Conservation (phyloP, 2,797 vertebrate genomes). For the Malacoraja senta region DNA sequence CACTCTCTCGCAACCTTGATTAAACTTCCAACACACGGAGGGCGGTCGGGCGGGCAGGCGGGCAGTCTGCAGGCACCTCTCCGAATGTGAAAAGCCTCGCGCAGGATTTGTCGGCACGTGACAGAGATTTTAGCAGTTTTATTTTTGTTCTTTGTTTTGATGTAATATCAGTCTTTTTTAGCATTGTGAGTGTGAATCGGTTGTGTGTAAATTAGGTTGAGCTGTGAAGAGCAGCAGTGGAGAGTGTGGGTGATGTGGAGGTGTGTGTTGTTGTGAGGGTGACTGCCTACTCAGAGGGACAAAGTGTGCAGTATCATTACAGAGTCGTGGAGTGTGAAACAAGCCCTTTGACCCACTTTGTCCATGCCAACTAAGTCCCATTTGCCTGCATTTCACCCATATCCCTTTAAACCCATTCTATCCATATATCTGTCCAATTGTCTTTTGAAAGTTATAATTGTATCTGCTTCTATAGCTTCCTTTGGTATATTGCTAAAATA, state of each 20-base stretch:
- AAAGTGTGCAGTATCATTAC: neutral
- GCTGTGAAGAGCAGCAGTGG: neutral
- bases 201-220: neutral
- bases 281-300: neutral
- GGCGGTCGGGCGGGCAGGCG: slow-evolving; percentile 48
- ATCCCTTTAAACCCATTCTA: too few species aligned
- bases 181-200: neutral
- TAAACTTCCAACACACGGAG: slow-evolving; percentile 77
- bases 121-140: neutral
- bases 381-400: too few species aligned
- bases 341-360: too few species aligned
- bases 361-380: too few species aligned
- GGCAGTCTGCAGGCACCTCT: slow-evolving; percentile 74
- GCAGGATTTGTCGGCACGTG: slow-evolving; percentile 75
- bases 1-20: slow-evolving; percentile 81
- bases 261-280: too few species aligned
- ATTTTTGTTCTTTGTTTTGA: neutral
- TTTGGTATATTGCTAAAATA: neutral
- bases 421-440: too few species aligned
- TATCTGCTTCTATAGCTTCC: too few species aligned
- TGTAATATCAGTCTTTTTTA: neutral
- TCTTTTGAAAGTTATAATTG: too few species aligned
- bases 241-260: neutral
- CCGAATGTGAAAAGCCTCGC: slow-evolving; percentile 78
- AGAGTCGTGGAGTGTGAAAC: too few species aligned